phyloP scores from a whole-genome alignment of 2,797 vertebrate species.

The Intellagama lesueurii region DNA sequence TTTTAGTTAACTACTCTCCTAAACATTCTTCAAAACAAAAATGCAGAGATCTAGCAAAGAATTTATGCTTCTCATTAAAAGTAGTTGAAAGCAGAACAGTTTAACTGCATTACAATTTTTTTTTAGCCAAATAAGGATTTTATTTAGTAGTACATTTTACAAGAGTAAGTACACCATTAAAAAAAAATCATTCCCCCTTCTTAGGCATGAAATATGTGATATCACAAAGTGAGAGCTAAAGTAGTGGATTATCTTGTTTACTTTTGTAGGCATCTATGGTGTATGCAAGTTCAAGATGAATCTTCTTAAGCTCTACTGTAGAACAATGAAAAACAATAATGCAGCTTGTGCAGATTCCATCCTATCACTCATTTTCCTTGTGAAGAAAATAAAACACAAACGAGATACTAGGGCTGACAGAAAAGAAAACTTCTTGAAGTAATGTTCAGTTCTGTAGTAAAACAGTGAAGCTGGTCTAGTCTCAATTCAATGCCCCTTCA shows the following conservation, averaged over 20 bases:
- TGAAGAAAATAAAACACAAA: constrained; percentile 25
- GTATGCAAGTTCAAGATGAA: neutral
- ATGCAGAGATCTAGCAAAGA: constrained; percentile 40
- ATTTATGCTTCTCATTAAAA: constrained; percentile 50
- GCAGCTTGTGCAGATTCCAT: constrained; percentile 52
- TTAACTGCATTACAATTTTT: constrained; percentile 39
- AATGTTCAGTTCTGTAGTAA: neutral
- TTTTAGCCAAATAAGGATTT: neutral
- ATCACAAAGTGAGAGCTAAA: constrained; percentile 20
- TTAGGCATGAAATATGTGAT: constrained; percentile 37
- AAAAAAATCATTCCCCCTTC: constrained; percentile 24
- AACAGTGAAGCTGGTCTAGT: constrained; percentile 44
- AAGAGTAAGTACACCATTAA: neutral
- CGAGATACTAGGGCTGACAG: neutral
- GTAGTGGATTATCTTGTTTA: constrained; percentile 45
- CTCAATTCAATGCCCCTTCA: constrained; percentile 11
- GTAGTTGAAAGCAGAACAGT: constrained; percentile 36
- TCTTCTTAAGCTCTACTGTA: constrained; percentile 4
- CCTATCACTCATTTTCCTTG: no score
- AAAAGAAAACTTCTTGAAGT: constrained; percentile 28
- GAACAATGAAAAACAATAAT: constrained; percentile 31
- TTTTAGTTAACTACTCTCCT: constrained; percentile 64
- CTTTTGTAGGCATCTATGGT: neutral
- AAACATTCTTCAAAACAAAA: constrained; percentile 56
- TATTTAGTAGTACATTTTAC: constrained; percentile 29